Conservation (phyloP, 1,140 invertebrate species). For the Heliconius himera region DNA sequence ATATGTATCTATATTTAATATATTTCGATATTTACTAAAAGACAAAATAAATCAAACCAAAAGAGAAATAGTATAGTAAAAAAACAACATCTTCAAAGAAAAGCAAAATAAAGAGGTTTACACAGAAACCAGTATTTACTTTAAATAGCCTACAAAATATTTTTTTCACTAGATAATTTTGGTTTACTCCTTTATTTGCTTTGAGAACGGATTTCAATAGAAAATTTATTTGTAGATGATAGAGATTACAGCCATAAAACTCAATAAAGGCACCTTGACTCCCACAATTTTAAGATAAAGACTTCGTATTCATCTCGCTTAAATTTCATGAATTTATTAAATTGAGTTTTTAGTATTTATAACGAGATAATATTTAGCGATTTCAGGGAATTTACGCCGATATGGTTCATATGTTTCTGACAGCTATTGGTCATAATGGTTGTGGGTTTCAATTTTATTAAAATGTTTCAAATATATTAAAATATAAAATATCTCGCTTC, state of each 20-base stretch:
- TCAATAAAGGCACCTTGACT: slow-evolving; percentile 2
- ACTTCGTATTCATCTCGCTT: slow-evolving; percentile 7
- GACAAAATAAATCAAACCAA: too few relatives aligned
- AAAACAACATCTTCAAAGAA: not conserved
- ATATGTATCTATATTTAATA: too few relatives aligned
- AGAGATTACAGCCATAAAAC: slow-evolving; percentile 13
- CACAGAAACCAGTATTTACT: not conserved
- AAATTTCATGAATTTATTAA: slow-evolving; percentile 15
- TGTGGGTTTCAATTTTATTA: too few relatives aligned
- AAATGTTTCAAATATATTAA: too few relatives aligned
- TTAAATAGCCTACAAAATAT: not conserved
- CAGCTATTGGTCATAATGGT: too few relatives aligned
- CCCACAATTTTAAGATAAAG: not conserved
- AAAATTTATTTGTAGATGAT: slow-evolving; percentile 13
- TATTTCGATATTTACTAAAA: too few relatives aligned
- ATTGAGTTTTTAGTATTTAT: not conserved
- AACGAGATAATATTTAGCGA: not conserved
- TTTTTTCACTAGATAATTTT: not conserved
- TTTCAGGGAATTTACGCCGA: not conserved
- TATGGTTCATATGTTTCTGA: not conserved
- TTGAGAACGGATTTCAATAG: not conserved
- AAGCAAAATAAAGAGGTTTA: not conserved
- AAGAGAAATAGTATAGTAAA: too few relatives aligned
- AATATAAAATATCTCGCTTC: too few relatives aligned
- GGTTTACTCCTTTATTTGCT: not conserved